phyloP scores from a whole-genome alignment of 2,888 invertebrate genomes.

The Vandiemenella viatica region DNA sequence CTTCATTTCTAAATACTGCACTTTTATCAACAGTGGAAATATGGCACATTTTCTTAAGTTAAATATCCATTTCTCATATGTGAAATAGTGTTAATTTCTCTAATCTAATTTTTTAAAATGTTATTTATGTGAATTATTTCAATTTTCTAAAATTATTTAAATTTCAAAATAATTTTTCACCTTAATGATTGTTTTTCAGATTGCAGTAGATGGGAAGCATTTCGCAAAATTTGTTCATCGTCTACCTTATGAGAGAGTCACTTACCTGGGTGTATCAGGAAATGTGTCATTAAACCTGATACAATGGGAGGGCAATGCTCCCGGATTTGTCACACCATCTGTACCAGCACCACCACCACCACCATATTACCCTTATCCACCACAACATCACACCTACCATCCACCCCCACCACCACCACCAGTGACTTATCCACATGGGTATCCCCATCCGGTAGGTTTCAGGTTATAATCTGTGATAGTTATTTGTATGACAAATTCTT shows the following conservation, averaged over 20 bases:
- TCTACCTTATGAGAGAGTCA: slow-evolving; percentile 46
- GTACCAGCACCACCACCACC: slow-evolving; percentile 18
- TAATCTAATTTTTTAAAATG: too few relatives aligned
- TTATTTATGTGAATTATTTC: too few relatives aligned
- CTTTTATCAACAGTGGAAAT: too few relatives aligned
- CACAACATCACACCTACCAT: neutral
- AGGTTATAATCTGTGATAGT: slow-evolving; percentile 2
- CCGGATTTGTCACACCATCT: slow-evolving; percentile 23
- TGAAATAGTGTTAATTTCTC: too few relatives aligned
- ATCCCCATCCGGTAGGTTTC: slow-evolving; percentile 3
- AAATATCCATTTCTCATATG: too few relatives aligned
- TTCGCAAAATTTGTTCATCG: slow-evolving; percentile 64
- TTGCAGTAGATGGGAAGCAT: slow-evolving; percentile 67
- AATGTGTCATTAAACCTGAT: slow-evolving; percentile 53
- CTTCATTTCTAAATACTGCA: too few relatives aligned
- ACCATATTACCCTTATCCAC: slow-evolving; percentile 9
- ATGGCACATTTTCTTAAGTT: too few relatives aligned
- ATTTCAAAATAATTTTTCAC: too few relatives aligned
- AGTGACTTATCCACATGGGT: too few relatives aligned
- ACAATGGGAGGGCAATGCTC: slow-evolving; percentile 45
- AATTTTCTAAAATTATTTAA: too few relatives aligned
- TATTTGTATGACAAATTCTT: too few relatives aligned
- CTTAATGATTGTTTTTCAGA: too few relatives aligned
- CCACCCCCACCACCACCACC: slow-evolving; percentile 5
- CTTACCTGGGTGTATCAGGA: slow-evolving; percentile 60